Evolutionary conservation across 2,888 invertebrate genomes (phyloP), one percentile per base, ranked within the genome.

Genomic region (Shargacucullia verbasci): DNA sequence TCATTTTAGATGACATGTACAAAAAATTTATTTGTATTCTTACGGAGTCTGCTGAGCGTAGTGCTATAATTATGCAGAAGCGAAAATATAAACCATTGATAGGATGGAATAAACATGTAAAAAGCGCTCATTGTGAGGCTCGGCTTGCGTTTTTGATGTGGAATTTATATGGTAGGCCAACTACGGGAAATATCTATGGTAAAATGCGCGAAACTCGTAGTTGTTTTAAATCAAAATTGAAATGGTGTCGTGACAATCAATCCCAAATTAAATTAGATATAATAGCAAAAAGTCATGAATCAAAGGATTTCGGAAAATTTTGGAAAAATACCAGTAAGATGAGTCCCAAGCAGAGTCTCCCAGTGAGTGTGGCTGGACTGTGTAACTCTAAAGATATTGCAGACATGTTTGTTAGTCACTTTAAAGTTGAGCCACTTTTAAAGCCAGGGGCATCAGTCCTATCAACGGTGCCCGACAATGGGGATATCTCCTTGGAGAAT

Each of bases 201-300:
- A 41, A 41, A 41, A 41, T 41, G 41, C 29, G 41, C 13, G 41
- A 41, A n/a, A 41, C 41, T 27, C 41, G 41, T 12, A 12, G 13
- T 12, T 12, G 7, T 29, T 41, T 41, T 41, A 41, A 41, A 29
- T 8, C 8, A 12, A 41, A 41, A 41, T 41, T 41, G 13, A 41
- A 41, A 41, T 41, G 41, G 41, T 45, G 39, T 20, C 58, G 52
- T 29, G 15, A 54, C 31, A 53, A 48, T 15, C n/a, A 53, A 35
- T 13, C 48, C 15, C 59, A 59, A 39, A 53, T 59, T 5, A 53
- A 48, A 45, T 39, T 54, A 25, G 53, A 59, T 31, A 53, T 31
- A 9, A 39, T 48, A 13, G 31, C 49, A 13, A 11, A 40, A 40
- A 13, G 40, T 20, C 54, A 54, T 12, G 25, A 46, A 11, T 33